Evolutionary conservation across 2,888 invertebrate species (phyloP).

Genomic region (Chymomyza amoena): DNA sequence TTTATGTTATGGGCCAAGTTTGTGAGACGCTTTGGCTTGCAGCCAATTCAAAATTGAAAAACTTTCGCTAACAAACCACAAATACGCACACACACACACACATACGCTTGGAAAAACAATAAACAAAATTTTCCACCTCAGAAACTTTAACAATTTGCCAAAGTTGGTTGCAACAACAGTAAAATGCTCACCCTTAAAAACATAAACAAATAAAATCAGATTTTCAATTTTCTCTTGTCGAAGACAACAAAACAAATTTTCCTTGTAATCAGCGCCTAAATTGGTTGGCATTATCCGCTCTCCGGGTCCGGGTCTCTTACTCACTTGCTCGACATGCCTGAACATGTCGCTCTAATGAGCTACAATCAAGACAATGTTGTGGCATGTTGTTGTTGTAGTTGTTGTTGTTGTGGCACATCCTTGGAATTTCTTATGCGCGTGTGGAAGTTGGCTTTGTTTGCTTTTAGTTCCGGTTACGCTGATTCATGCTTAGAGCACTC

Average conservation of each 20-base stretch:
- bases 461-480: slow-evolving; percentile 72
- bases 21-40: slow-evolving; percentile 42
- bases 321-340: slow-evolving; percentile 8
- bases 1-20: slow-evolving; percentile 52
- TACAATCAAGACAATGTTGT: slow-evolving; percentile 63
- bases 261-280: slow-evolving; percentile 70
- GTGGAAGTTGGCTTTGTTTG: slow-evolving; percentile 59
- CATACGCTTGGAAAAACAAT: slow-evolving; percentile 45
- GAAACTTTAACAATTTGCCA: slow-evolving; percentile 73
- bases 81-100: slow-evolving; percentile 19
- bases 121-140: slow-evolving; percentile 75
- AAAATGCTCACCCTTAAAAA: slow-evolving; percentile 9
- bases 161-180: not conserved
- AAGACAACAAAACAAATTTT: slow-evolving; percentile 69
- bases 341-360: slow-evolving; percentile 58
- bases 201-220: slow-evolving; percentile 68
- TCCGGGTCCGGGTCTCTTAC: slow-evolving; percentile 11
- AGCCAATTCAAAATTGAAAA: slow-evolving; percentile 74
- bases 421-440: slow-evolving; percentile 67
- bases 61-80: slow-evolving; percentile 43
- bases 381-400: not conserved
- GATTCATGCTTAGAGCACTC: slow-evolving; percentile 66
- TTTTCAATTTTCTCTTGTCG: slow-evolving; percentile 61
- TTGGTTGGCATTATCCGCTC: slow-evolving; percentile 30
- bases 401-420: slow-evolving; percentile 19